phyloP scores from a whole-genome alignment of 1,140 invertebrate genomes.

The Drosophila navojoa region DNA sequence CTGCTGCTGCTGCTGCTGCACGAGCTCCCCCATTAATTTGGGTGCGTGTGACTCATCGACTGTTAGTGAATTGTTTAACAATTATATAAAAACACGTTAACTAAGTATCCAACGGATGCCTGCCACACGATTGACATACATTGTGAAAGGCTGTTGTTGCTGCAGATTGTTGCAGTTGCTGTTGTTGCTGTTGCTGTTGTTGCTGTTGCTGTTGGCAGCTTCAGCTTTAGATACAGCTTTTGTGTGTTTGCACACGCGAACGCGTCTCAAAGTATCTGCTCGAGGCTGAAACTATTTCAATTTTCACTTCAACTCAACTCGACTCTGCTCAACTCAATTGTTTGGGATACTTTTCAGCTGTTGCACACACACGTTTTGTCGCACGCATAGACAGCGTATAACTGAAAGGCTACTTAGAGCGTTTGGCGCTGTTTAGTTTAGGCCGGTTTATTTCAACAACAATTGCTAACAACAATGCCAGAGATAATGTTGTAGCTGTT shows the following conservation, averaged over 20 bases:
- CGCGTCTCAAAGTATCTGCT: slow-evolving; percentile 14
- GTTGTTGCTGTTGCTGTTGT: not conserved
- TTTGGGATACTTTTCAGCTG: slow-evolving; percentile 30
- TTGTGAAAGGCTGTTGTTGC: slow-evolving; percentile 31
- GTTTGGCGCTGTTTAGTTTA: slow-evolving; percentile 42
- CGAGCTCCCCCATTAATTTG: not conserved
- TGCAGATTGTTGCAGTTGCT: not conserved
- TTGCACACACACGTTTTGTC: slow-evolving; percentile 73
- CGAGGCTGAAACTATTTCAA: slow-evolving; percentile 3
- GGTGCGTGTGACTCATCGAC: slow-evolving; percentile 62
- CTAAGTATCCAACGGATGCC: slow-evolving; percentile 34
- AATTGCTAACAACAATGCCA: slow-evolving; percentile 61
- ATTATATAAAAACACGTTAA: slow-evolving; percentile 39
- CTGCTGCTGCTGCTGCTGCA: not conserved
- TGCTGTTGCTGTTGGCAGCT: not conserved
- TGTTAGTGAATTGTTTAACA: slow-evolving; percentile 23
- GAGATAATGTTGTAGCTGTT: slow-evolving; percentile 57
- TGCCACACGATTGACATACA: slow-evolving; percentile 48
- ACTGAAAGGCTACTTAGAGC: slow-evolving; percentile 76
- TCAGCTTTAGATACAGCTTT: slow-evolving; percentile 7
- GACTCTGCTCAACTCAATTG: slow-evolving; percentile 11
- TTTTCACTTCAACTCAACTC: slow-evolving; percentile 28
- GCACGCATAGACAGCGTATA: slow-evolving; percentile 76
- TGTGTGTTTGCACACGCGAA: slow-evolving; percentile 35
- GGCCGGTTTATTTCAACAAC: slow-evolving; percentile 78